Evolutionary conservation across 2,888 invertebrate genomes (phyloP), one percentile per base, ranked within the genome.

Genomic region (Graphium colonna): DNA sequence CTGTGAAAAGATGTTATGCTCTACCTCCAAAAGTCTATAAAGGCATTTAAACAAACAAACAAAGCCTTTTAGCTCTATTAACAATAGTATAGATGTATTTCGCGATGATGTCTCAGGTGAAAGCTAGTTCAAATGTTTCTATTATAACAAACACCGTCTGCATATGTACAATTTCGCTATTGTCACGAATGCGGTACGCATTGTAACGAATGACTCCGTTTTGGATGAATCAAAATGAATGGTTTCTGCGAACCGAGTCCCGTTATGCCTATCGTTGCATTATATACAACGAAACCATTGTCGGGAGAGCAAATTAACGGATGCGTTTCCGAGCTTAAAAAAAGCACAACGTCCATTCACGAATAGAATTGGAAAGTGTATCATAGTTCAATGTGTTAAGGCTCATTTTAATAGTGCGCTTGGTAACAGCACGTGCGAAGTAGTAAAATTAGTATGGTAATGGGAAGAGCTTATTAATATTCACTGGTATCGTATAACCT

Each of bases 211-310:
- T 21, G 42, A 38, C n/a, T 17, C 33, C 38, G 15, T 17, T 38
- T 38, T 48, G 18, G 48, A 53, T 54, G 44, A 28, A 54, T 31
- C 31, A 40, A 28, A 49, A 50, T 49, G 54, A 54, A 54, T 50
- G 54, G 21, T 10, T 18, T 44, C 49, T 49, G 36, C 49, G 26
- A 16, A 50, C 12, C 44, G 31, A 31, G 28, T 49, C 44, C 28
- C 18, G 31, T 39, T 38, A 13, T 2, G 12, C 12, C 46, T 44
- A 55, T 52, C 53, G 47, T 48, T 8, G 13, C 17, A 47, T 52
- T 52, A 51, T 45, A 28, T 54, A 45, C 51, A 51, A 49, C 38
- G 43, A 52, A 42, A 56, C 59, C 58, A 59, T 60, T 51, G 58
- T 60, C 43, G 21, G 21, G 43, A 28, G 33, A 18, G 12, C 18